Evolutionary conservation across 2,113 vertebrate genomes (phyloP).

Genomic region (Cephalopterus ornatus): DNA sequence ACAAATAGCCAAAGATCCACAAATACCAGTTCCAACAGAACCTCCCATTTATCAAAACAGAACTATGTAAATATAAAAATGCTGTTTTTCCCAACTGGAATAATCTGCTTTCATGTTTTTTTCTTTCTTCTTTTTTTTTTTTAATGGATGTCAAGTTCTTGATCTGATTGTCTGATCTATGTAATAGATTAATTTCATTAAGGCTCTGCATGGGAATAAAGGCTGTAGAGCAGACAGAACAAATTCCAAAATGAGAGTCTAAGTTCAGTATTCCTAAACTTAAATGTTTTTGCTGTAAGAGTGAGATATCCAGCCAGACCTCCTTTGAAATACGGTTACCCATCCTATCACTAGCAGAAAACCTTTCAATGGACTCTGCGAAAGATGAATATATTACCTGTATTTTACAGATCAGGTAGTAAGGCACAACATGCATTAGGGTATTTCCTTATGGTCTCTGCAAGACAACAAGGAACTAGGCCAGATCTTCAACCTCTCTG

Average conservation of each 20-base stretch:
- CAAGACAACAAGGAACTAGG: background rate
- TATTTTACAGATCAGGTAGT: background rate
- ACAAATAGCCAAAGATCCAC: background rate
- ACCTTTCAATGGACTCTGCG: background rate
- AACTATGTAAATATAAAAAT: background rate
- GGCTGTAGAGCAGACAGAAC: background rate
- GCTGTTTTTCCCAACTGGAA: background rate
- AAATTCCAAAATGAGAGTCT: accelerated
- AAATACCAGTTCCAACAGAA: background rate
- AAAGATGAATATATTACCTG: background rate
- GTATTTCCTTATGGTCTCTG: background rate
- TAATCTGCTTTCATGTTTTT: background rate
- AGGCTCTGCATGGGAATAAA: background rate
- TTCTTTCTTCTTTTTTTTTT: background rate
- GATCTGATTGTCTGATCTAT: background rate
- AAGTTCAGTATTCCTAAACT: background rate
- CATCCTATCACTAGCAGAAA: background rate
- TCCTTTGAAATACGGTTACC: background rate
- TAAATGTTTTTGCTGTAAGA: background rate
- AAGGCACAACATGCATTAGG: background rate
- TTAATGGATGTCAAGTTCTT: background rate
- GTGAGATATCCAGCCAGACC: background rate
- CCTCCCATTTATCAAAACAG: background rate
- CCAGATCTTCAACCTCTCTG: background rate
- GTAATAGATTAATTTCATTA: background rate